phyloP scores from a whole-genome alignment of 2,888 invertebrate species.

The Octodonta nipae region DNA sequence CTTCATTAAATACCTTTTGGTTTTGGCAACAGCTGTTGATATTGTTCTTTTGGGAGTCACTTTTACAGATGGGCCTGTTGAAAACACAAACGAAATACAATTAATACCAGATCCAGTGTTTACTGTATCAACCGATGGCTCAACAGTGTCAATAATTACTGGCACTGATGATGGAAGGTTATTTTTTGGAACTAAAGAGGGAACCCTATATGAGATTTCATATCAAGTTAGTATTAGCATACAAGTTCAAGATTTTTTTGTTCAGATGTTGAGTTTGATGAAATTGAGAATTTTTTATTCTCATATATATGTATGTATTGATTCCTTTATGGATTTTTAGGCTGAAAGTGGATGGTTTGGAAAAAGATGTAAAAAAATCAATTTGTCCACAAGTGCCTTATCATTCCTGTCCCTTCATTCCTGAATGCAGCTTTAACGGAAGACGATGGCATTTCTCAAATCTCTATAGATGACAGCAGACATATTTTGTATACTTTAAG shows the following conservation, averaged over 20 bases:
- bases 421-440: conserved; percentile 73
- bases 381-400: conserved; percentile 78
- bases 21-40: conserved; percentile 89
- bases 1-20: conserved; percentile 80
- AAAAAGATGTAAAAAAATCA: conserved; percentile 85
- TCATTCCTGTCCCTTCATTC: conserved; percentile 85
- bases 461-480: conserved; percentile 77
- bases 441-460: conserved; percentile 79
- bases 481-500: conserved; percentile 81
- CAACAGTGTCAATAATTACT: conserved; percentile 67
- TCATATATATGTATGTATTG: not conserved
- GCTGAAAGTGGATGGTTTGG: conserved; percentile 87
- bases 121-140: conserved; percentile 78
- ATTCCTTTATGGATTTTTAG: conserved; percentile 30
- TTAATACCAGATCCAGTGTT: conserved; percentile 90
- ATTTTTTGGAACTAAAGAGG: conserved; percentile 90
- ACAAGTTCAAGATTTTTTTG: too few species aligned
- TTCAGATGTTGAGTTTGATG: too few species aligned
- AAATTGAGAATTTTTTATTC: too few species aligned
- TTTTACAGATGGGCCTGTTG: conserved; percentile 40
- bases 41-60: conserved; percentile 72
- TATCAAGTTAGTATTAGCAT: too few species aligned
- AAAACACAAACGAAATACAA: conserved; percentile 64
- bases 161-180: conserved; percentile 76
- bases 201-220: conserved; percentile 83